Percentiles rank a stretch among this genome's conserved stretches.
Conservation (phyloP, 2,797 vertebrate species). For the Phoebastria nigripes region DNA sequence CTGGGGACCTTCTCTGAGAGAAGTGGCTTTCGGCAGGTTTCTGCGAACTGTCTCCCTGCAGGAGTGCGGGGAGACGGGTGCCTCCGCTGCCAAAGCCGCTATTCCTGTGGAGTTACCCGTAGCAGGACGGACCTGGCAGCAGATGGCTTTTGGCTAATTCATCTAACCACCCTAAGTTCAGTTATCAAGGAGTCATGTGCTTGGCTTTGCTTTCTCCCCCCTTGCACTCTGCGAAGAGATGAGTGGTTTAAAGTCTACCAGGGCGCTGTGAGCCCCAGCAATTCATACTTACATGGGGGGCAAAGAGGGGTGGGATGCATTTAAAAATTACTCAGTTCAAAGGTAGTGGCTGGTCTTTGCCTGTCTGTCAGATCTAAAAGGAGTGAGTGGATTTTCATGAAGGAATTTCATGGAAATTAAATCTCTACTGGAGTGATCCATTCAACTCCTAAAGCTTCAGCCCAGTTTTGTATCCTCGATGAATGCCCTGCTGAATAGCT, state of each 20-base stretch:
- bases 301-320: background rate
- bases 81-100: background rate
- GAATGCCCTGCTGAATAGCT: slow-evolving; percentile 59
- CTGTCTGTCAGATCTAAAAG: slow-evolving; percentile 34
- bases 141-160: rapidly evolving
- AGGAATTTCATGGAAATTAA: slow-evolving; percentile 68
- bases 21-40: background rate
- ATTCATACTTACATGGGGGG: background rate
- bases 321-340: slow-evolving; percentile 37
- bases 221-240: background rate
- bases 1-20: background rate
- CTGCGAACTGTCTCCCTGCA: background rate
- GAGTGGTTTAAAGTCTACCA: background rate
- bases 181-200: background rate
- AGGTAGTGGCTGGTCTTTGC: slow-evolving; percentile 33
- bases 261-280: background rate
- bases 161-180: background rate
- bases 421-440: slow-evolving; percentile 49
- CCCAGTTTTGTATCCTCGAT: slow-evolving; percentile 56
- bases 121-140: background rate
- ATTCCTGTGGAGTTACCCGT: rapidly evolving
- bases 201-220: background rate
- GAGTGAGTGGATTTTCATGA: slow-evolving; percentile 47
- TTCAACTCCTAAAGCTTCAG: slow-evolving; percentile 51
- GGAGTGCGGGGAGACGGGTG: no score